phyloP scores from a whole-genome alignment of 2,888 invertebrate genomes.

The Drosophila leonis region DNA sequence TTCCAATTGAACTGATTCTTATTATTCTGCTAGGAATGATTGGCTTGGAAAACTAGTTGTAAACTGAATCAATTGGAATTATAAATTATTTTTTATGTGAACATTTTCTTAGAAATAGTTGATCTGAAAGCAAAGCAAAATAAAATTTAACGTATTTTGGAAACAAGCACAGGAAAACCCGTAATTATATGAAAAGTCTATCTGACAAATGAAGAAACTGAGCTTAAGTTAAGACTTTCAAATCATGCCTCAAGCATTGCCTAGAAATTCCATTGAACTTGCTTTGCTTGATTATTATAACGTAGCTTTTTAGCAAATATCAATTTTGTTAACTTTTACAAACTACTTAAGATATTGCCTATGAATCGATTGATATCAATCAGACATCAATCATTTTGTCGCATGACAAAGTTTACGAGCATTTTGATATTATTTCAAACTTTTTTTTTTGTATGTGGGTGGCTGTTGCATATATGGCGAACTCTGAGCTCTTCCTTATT shows the following conservation, averaged over 20 bases:
- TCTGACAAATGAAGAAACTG: too few species aligned
- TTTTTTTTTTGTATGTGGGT: constrained; percentile 4
- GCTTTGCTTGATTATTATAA: neutral
- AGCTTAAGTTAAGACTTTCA: too few species aligned
- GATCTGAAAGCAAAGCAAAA: too few species aligned
- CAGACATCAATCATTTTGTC: constrained; percentile 7
- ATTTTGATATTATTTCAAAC: neutral
- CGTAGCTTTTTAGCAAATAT: neutral
- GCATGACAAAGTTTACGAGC: neutral
- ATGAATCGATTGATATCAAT: neutral
- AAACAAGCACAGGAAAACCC: too few species aligned
- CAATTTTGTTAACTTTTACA: neutral
- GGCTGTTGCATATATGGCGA: neutral
- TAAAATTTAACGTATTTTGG: too few species aligned
- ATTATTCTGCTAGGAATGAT: neutral
- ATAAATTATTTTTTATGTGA: neutral
- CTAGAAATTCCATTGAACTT: too few species aligned
- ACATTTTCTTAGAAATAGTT: too few species aligned
- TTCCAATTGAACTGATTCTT: neutral
- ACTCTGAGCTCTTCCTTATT: constrained; percentile 5
- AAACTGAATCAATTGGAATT: neutral
- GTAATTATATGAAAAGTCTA: too few species aligned
- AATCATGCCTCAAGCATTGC: too few species aligned
- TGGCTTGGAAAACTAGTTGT: neutral
- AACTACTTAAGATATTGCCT: constrained; percentile 4